A percentile compares a stretch with the other conserved stretches of the same genome.
Conservation (phyloP, 1,140 invertebrate genomes). For the Procambarus virginalis region DNA sequence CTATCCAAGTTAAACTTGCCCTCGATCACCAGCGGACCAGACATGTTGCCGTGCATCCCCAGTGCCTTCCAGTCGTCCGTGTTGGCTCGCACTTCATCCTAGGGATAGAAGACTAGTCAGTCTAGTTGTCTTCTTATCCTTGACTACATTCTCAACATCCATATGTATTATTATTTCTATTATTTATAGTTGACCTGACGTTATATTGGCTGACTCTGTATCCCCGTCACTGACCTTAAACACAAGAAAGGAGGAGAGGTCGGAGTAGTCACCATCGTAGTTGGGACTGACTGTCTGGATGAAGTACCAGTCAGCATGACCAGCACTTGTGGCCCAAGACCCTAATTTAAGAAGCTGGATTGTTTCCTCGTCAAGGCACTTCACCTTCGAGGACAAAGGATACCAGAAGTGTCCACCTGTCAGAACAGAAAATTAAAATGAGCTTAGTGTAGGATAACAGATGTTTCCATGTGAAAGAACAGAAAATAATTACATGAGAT, state of each 20-base stretch:
- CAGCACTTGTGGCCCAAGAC: slow-evolving; percentile 69
- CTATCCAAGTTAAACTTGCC: slow-evolving; percentile 64
- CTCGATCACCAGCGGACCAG: slow-evolving; percentile 69
- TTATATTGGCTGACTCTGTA: background rate
- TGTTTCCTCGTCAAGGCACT: slow-evolving; percentile 50
- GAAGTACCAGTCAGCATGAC: slow-evolving; percentile 68
- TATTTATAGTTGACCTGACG: too few relatives aligned
- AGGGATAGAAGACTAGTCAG: background rate
- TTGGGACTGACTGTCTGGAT: slow-evolving; percentile 63
- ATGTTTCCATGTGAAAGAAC: too few relatives aligned
- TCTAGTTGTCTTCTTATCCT: background rate
- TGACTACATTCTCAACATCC: background rate
- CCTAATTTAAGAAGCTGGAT: slow-evolving; percentile 63
- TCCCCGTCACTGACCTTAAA: slow-evolving; percentile 35
- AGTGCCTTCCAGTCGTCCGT: slow-evolving; percentile 69
- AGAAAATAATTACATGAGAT: too few relatives aligned
- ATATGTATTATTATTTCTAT: background rate
- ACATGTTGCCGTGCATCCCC: slow-evolving; percentile 70
- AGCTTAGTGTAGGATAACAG: too few relatives aligned
- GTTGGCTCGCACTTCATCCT: slow-evolving; percentile 69
- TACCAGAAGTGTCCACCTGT: slow-evolving; percentile 71
- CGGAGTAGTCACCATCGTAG: slow-evolving; percentile 42
- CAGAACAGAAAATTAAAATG: background rate
- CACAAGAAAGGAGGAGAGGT: slow-evolving; percentile 61
- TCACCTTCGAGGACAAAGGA: slow-evolving; percentile 64